Conservation (phyloP, 2,888 invertebrate species). For the Tillus elongatus region DNA sequence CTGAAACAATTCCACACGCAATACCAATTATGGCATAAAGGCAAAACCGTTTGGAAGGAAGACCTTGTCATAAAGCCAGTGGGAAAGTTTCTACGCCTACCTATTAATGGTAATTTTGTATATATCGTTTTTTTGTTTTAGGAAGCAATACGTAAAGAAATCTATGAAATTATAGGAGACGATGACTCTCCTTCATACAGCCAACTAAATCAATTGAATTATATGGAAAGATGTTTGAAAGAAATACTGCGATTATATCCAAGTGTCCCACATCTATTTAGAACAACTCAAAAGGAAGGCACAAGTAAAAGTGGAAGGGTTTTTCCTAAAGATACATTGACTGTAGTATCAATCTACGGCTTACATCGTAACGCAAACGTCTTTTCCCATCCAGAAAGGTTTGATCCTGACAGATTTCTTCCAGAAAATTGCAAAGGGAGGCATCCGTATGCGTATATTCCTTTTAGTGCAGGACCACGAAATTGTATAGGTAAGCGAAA, state of each 20-base stretch:
- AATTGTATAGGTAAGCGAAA: conserved; percentile 33
- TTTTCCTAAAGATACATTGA: conserved; percentile 17
- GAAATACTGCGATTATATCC: conserved; percentile 24
- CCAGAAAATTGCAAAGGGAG: conserved; percentile 34
- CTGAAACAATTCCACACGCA: no score
- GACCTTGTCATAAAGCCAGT: no score
- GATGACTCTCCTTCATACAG: conserved; percentile 11
- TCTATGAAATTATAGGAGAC: conserved; percentile 9
- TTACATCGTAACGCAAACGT: conserved; percentile 41
- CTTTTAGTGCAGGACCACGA: conserved; percentile 41
- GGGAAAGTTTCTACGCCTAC: no score
- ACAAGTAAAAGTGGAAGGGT: conserved; percentile 9
- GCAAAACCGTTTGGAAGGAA: no score
- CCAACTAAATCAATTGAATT: conserved; percentile 12
- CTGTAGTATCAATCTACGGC: conserved; percentile 30
- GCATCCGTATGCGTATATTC: conserved; percentile 40
- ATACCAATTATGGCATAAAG: no score
- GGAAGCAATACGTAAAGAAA: no score
- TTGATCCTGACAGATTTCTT: conserved; percentile 39
- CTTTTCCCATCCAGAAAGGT: conserved; percentile 45
- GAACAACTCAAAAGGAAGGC: conserved; percentile 9
- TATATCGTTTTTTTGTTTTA: no score
- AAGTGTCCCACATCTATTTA: conserved; percentile 19
- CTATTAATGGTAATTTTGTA: no score
- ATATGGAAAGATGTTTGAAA: conserved; percentile 21